A percentile compares a stretch with the other conserved stretches of the same genome.
Conservation (phyloP, 1,140 invertebrate species). For the Triops cancriformis region DNA sequence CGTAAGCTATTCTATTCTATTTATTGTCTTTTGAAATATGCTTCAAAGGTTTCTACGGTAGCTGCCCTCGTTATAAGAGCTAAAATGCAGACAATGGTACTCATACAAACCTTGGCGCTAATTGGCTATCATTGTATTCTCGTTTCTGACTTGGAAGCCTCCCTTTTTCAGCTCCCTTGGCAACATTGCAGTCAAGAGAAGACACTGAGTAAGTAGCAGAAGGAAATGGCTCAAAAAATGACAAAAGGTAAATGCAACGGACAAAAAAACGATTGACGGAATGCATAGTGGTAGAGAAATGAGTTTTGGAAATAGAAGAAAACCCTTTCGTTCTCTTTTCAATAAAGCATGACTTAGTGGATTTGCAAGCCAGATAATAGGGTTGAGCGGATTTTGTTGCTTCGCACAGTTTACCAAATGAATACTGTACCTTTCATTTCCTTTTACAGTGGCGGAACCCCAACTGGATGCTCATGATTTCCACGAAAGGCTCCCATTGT, state of each 20-base stretch:
- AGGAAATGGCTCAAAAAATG: slow-evolving; percentile 14
- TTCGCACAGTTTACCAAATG: slow-evolving; percentile 5
- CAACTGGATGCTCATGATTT: slow-evolving; percentile 5
- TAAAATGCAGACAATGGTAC: slow-evolving; percentile 14
- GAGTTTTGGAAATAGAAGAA: slow-evolving; percentile 11
- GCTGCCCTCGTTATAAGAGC: slow-evolving; percentile 12
- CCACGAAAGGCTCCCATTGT: slow-evolving; percentile 1
- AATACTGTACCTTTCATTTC: not conserved
- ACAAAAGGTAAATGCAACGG: slow-evolving; percentile 4
- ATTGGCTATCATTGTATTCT: slow-evolving; percentile 10
- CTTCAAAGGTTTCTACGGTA: slow-evolving; percentile 13
- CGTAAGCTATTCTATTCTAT: slow-evolving; percentile 7
- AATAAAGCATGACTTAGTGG: slow-evolving; percentile 10
- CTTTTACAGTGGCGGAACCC: slow-evolving; percentile 3
- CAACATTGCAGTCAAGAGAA: slow-evolving; percentile 10
- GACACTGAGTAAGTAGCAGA: not conserved
- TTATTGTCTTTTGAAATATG: slow-evolving; percentile 11
- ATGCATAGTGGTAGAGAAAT: slow-evolving; percentile 14
- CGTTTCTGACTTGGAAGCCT: slow-evolving; percentile 13
- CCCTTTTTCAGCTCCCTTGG: slow-evolving; percentile 3
- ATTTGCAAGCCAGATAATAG: not conserved
- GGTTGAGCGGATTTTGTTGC: slow-evolving; percentile 8
- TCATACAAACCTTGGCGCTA: slow-evolving; percentile 13
- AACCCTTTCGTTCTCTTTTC: slow-evolving; percentile 10
- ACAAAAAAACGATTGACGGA: slow-evolving; percentile 12